Conservation (phyloP, 2,888 invertebrate genomes). For the Chrysodeixis includens region DNA sequence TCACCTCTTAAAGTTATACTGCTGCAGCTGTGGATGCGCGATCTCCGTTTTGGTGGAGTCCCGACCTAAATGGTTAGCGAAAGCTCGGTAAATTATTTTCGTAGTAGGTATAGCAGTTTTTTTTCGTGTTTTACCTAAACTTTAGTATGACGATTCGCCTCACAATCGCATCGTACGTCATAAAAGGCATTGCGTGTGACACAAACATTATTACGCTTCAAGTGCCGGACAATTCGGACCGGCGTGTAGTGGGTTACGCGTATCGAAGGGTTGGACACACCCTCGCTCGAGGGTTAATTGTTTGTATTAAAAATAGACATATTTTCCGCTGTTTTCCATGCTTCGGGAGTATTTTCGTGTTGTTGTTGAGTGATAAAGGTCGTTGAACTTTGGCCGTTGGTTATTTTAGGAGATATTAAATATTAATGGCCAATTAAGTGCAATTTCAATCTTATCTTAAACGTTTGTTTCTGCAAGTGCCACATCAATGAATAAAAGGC, state of each 20-base stretch:
- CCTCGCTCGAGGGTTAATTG: constrained; percentile 65
- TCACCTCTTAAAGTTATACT: too few species aligned
- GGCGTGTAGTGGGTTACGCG: constrained; percentile 36
- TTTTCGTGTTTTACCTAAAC: too few species aligned
- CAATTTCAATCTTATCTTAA: too few species aligned
- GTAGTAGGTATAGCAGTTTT: too few species aligned
- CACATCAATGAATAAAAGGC: too few species aligned
- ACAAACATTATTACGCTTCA: constrained; percentile 50
- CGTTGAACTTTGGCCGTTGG: constrained; percentile 5
- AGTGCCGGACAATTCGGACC: constrained; percentile 43
- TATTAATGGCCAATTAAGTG: too few species aligned
- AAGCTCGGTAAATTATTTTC: too few species aligned
- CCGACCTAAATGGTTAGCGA: too few species aligned
- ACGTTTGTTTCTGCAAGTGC: too few species aligned
- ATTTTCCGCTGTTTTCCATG: constrained; percentile 32
- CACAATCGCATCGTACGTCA: constrained; percentile 33
- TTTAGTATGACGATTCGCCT: too few species aligned
- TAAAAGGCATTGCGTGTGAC: constrained; percentile 42
- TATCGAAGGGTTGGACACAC: constrained; percentile 57
- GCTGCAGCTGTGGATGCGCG: too few species aligned
- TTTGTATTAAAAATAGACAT: constrained; percentile 57
- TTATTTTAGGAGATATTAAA: neutral
- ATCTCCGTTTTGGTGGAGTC: too few species aligned
- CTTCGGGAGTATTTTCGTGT: constrained; percentile 36
- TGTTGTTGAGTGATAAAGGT: constrained; percentile 19